Conservation (phyloP, 2,113 vertebrate genomes). For the Pelmatolapia mariae region DNA sequence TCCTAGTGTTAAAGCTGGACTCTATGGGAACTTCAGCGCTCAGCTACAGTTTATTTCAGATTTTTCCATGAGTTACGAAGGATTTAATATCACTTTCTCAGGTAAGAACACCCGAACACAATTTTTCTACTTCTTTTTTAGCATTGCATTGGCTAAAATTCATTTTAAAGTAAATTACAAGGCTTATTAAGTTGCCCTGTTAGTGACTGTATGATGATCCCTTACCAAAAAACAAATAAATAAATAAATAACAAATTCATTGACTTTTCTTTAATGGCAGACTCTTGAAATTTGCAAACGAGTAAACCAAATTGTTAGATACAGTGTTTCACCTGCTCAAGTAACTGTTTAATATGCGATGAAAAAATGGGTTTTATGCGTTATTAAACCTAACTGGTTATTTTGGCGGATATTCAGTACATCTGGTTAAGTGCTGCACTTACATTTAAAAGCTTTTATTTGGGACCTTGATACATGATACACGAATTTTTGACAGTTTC, state of each 20-base stretch:
- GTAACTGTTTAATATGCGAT: background rate
- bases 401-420: background rate
- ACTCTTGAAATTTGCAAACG: background rate
- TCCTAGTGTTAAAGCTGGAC: conserved; percentile 87
- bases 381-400: background rate
- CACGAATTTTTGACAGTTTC: background rate
- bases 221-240: background rate
- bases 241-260: background rate
- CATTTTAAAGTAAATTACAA: background rate
- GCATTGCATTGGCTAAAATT: background rate
- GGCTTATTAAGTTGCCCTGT: background rate
- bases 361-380: background rate
- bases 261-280: background rate
- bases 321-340: background rate
- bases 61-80: conserved; percentile 98
- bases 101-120: conserved; percentile 65
- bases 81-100: conserved; percentile 97
- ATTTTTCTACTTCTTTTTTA: background rate
- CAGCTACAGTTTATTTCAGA: conserved; percentile 96
- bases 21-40: conserved; percentile 92
- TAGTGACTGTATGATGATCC: background rate
- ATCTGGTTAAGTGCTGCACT: background rate
- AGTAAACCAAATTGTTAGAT: background rate
- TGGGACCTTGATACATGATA: background rate
- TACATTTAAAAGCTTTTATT: background rate